Evolutionary conservation across 1,140 invertebrate species (phyloP).

Genomic region (Drosophila albomicans): DNA sequence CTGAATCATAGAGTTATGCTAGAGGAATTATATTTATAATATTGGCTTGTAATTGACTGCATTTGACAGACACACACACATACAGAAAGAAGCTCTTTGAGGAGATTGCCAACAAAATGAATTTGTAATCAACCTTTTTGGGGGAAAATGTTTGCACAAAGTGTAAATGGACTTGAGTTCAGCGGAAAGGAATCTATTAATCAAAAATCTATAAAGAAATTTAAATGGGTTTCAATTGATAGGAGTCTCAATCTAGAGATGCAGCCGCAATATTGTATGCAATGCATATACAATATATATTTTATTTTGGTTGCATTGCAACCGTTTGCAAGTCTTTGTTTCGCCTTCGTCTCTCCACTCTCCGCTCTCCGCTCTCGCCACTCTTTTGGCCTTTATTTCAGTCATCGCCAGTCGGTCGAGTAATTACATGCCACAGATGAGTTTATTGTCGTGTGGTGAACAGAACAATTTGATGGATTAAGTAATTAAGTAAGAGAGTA

Average conservation of each 20-base stretch:
- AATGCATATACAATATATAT: too few species aligned
- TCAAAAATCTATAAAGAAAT: background rate
- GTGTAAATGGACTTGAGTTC: background rate
- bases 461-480: constrained; percentile 72
- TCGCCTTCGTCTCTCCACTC: too few species aligned
- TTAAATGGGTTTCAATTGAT: background rate
- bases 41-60: too few species aligned
- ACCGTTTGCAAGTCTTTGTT: too few species aligned
- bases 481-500: constrained; percentile 58
- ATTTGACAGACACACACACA: too few species aligned
- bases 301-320: background rate
- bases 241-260: background rate
- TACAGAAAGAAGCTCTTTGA: too few species aligned
- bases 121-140: too few species aligned
- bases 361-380: background rate
- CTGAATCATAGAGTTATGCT: too few species aligned
- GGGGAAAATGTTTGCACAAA: too few species aligned
- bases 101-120: too few species aligned
- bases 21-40: too few species aligned
- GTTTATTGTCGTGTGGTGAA: constrained; percentile 47
- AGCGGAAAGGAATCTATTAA: background rate
- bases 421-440: constrained; percentile 33
- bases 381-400: constrained; percentile 19
- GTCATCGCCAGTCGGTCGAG: background rate
- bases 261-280: too few species aligned